phyloP scores from a whole-genome alignment of 2,113 vertebrate species.

The Leptodactylus fuscus region DNA sequence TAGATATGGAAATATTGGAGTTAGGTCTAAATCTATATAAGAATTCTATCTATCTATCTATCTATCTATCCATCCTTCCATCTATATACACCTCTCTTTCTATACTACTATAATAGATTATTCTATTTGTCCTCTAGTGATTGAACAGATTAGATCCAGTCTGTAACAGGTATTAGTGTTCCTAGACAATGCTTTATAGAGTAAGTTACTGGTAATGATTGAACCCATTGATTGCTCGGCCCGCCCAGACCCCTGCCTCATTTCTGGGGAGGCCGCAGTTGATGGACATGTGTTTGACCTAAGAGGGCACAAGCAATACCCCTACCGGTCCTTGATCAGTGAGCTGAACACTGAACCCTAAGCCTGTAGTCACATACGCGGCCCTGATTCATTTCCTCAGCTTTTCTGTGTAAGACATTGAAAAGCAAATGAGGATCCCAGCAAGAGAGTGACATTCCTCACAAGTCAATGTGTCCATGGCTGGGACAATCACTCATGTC shows the following conservation, averaged over 20 bases:
- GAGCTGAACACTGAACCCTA: constrained; percentile 76
- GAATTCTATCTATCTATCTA: no score
- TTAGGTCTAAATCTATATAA: no score
- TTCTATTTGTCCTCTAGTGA: not conserved
- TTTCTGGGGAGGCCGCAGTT: constrained; percentile 69
- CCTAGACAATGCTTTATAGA: constrained; percentile 10
- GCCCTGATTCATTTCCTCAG: constrained; percentile 80
- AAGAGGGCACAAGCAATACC: constrained; percentile 71
- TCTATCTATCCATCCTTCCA: no score
- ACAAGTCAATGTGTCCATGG: not conserved
- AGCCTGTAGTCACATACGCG: constrained; percentile 70
- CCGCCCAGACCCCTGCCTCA: constrained; percentile 57
- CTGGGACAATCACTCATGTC: not conserved
- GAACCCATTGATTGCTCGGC: constrained; percentile 48
- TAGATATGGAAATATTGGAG: no score
- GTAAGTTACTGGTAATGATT: constrained; percentile 29
- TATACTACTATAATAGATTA: no score
- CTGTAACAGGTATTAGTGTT: constrained; percentile 32
- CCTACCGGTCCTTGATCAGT: constrained; percentile 81
- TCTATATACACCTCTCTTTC: no score
- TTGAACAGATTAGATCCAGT: not conserved
- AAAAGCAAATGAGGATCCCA: constrained; percentile 82
- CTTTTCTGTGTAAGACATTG: constrained; percentile 77
- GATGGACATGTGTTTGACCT: constrained; percentile 82
- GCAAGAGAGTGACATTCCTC: constrained; percentile 74